Percentiles rank a stretch among this genome's conserved stretches.
Conservation (phyloP, 2,888 invertebrate species). For the Sepioteuthis lessoniana region DNA sequence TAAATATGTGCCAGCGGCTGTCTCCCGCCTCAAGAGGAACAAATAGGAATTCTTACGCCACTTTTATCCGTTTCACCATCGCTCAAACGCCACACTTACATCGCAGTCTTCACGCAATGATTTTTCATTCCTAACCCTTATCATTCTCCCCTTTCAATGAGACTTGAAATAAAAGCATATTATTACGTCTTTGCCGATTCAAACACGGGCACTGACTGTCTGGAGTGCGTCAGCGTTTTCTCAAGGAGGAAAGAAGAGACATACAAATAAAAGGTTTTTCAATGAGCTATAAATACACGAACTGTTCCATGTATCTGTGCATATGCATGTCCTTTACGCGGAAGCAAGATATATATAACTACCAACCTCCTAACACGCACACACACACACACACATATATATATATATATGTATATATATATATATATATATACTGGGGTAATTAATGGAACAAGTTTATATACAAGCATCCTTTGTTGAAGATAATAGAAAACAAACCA, state of each 20-base stretch:
- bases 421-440: too few relatives aligned
- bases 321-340: too few relatives aligned
- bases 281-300: too few relatives aligned
- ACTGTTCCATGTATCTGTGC: too few relatives aligned
- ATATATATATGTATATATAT: too few relatives aligned
- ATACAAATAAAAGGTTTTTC: too few relatives aligned
- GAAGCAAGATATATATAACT: too few relatives aligned
- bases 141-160: background rate
- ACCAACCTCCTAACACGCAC: too few relatives aligned
- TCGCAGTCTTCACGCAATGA: background rate
- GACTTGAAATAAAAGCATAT: background rate
- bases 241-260: background rate
- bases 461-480: too few relatives aligned
- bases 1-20: background rate
- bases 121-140: background rate
- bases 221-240: background rate
- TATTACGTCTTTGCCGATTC: background rate
- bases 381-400: too few relatives aligned
- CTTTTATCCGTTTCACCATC: background rate
- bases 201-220: background rate
- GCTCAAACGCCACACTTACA: background rate
- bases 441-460: too few relatives aligned
- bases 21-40: background rate
- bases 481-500: too few relatives aligned
- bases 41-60: background rate